Base-by-base conservation (phyloP, 2,113 vertebrate species). In the zebrafish (Danio rerio) region DNA sequence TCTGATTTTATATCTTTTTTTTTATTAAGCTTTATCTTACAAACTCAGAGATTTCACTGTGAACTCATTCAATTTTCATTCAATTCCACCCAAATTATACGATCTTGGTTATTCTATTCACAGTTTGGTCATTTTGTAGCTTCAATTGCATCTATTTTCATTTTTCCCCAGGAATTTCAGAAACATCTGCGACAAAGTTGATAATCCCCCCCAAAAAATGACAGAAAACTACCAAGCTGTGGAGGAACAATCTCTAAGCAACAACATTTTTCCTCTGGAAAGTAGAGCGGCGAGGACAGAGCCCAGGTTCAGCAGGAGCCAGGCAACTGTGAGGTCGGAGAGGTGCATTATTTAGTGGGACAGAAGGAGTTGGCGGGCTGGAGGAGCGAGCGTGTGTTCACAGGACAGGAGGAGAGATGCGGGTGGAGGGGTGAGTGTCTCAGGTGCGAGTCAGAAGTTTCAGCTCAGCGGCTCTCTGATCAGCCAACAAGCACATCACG, bases 401-500 rank as follows among this genome's bases (percentile, higher is more conserved):
- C 20, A 45, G 68, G 77, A 74, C 50, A 78, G 65, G 50, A 70
- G 68, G 43, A 62, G 52, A 82, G 52, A 40, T 63, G 81, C 55
- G 59, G 68, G 78, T 42, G 78, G 81, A 61, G 53, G 56, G 63
- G 72, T 59, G 59, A 79, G 63, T 55, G 72, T 79, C 65, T 72
- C 68, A 80, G 68, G 81, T 80, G 80, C 43, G 56, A 55, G 71
- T 73, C 76, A 74, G 61, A 69, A 85, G 73, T 76, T 59, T 76
- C 73, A 59, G 73, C 73, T 76, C 73, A 77, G 79, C 66, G 45
- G 80, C 62, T 80, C 62, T 73, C 83, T 56, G 49, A 84, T 72
- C 77, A 66, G 70, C 50, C 83, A 59, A 52, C 62, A 72, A 81
- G 70, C 83, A 58, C 78, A 84, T 84, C 83, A 84, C 20, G 78